Evolutionary conservation across 2,113 vertebrate genomes (phyloP), one percentile per base, ranked within the genome.

Genomic region (Tenrec ecaudatus): DNA sequence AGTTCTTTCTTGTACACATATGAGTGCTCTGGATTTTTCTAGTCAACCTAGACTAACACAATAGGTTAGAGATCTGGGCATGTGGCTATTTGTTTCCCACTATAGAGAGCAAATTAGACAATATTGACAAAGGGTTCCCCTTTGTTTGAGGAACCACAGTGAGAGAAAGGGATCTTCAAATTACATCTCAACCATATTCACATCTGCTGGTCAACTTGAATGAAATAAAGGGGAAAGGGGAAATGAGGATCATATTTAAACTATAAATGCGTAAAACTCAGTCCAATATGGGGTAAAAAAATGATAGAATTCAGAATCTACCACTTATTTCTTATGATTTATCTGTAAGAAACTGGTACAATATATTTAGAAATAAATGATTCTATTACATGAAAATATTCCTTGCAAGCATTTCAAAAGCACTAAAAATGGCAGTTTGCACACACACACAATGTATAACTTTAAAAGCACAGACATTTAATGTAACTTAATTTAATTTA

Each of bases 361-460:
- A 6, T 38, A 47, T 83, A 96, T 92, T 96, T 97, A 97, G 93
- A 96, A 96, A 97, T 53, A 97, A 98, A 93, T 93, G 90, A 93
- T 96, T 97, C 93, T 96, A 93, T 97, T 95, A 82, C 95, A 95
- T 84, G 88, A 95, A 98, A 97, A 96, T 93, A 94, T 97, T 97
- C 97, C 95, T 87, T 77, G 64, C 1, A 97, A 94, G 84, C 60
- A 96, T 96, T 93, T 94, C 84, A 95, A 95, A 97, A 97, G 89
- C 86, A 94, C 53, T 86, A 3, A 89, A 79, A 85, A 80, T 79
- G 38, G 10, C 1, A 36, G 16, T 53, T 75, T 91, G 31, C n/a
- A 91, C 8, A 89, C 88, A 64, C 6, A 22, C 6, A 14, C 40
- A 40, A 40, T 40, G 66, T 0, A 19, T 19, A 14, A 77, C 22